Percentiles rank a stretch among this genome's conserved stretches.
Evolutionary conservation across 2,888 invertebrate species (phyloP).

Genomic region (Xanthorhoe spadicearia): DNA sequence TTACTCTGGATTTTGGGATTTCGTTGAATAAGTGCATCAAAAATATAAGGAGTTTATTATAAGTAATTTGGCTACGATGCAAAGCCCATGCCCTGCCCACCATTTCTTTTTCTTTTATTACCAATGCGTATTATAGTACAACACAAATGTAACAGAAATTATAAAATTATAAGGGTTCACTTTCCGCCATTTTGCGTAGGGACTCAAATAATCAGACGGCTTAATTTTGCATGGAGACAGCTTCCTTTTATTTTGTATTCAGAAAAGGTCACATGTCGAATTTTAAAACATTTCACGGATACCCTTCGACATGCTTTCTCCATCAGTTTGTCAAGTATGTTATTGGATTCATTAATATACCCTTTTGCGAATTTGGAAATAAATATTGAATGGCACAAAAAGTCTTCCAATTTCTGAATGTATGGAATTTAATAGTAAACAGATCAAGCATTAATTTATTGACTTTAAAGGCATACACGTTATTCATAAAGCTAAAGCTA

Average conservation of each 20-base stretch:
- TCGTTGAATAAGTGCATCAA: too few relatives aligned
- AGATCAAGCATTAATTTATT: too few relatives aligned
- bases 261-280: constrained; percentile 12
- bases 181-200: neutral
- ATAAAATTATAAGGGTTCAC: neutral
- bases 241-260: constrained; percentile 8
- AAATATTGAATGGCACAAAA: neutral
- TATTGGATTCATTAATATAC: constrained; percentile 12
- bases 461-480: too few relatives aligned
- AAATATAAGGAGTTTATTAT: too few relatives aligned
- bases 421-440: too few relatives aligned
- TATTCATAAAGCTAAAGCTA: too few relatives aligned
- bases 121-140: too few relatives aligned
- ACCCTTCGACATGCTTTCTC: constrained; percentile 21
- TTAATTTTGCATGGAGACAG: neutral
- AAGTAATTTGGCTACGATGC: too few relatives aligned
- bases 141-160: neutral
- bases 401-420: neutral
- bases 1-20: too few relatives aligned
- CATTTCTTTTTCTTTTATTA: too few relatives aligned
- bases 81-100: too few relatives aligned
- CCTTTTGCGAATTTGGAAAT: constrained; percentile 4
- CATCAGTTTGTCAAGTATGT: constrained; percentile 19
- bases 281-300: constrained; percentile 15
- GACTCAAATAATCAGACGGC: neutral